Conservation (phyloP, 2,888 invertebrate species). For the Drosophila mimetica region DNA sequence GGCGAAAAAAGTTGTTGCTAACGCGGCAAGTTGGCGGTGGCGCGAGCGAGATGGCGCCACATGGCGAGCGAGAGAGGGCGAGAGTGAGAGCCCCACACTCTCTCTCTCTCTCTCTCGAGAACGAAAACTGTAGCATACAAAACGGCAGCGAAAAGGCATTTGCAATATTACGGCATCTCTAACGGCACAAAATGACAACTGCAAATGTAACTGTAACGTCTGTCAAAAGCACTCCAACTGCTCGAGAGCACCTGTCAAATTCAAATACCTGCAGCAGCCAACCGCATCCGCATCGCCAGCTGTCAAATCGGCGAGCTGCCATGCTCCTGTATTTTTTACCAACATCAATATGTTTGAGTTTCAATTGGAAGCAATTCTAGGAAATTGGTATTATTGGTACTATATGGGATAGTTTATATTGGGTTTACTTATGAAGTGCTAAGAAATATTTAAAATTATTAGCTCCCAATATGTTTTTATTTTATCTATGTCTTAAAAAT, state of each 20-base stretch:
- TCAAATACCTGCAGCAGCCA: constrained; percentile 12
- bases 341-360: constrained; percentile 13
- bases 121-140: constrained; percentile 54
- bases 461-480: no score
- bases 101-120: neutral
- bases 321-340: neutral
- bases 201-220: constrained; percentile 25
- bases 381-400: neutral
- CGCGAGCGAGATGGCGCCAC: constrained; percentile 56
- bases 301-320: constrained; percentile 10
- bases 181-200: constrained; percentile 14
- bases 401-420: no score
- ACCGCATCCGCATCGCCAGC: constrained; percentile 7
- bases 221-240: constrained; percentile 31
- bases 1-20: constrained; percentile 82
- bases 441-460: no score
- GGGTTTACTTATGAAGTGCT: no score
- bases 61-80: constrained; percentile 12
- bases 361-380: neutral
- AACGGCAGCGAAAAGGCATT: constrained; percentile 30
- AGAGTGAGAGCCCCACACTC: constrained; percentile 8
- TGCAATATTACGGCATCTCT: constrained; percentile 15
- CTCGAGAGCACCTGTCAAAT: constrained; percentile 27
- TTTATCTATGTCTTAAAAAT: no score
- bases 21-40: constrained; percentile 72